A percentile compares a stretch with the other conserved stretches of the same genome.
Evolutionary conservation across 1,140 invertebrate genomes (phyloP).

Genomic region (Caenorhabditis inopinata): DNA sequence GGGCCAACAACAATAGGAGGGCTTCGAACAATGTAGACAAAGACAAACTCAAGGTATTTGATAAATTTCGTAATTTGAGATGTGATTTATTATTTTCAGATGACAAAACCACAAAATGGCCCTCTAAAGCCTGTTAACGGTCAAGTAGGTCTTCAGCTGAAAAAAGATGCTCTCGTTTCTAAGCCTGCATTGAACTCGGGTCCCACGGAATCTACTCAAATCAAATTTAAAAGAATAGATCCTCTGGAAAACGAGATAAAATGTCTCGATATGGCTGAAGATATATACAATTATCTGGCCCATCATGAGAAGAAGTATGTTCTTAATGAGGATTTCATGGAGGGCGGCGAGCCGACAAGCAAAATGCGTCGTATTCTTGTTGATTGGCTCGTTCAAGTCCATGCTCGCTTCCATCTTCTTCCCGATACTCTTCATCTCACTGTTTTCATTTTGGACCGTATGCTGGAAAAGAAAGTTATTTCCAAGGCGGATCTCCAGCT

Average conservation of each 20-base stretch:
- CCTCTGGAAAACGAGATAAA: not conserved
- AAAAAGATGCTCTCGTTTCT: not conserved
- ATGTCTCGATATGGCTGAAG: not conserved
- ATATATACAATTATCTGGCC: slow-evolving; percentile 35
- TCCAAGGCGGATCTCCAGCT: slow-evolving; percentile 39
- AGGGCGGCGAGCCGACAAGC: not conserved
- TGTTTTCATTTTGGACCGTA: slow-evolving; percentile 34
- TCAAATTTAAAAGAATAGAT: not conserved
- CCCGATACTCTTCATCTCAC: slow-evolving; percentile 44
- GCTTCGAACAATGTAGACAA: slow-evolving; percentile 15
- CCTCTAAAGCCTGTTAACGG: not conserved
- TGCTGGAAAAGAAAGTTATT: not conserved
- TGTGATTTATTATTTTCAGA: not conserved
- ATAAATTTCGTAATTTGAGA: not conserved
- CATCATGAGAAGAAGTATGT: slow-evolving; percentile 5
- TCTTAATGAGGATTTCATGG: not conserved
- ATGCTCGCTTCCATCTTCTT: slow-evolving; percentile 38
- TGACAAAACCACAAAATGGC: not conserved
- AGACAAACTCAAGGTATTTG: not conserved
- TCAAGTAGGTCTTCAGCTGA: too few relatives aligned
- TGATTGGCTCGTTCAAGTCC: slow-evolving; percentile 48
- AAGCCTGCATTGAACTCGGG: not conserved
- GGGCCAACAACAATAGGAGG: not conserved
- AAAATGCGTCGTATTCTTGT: slow-evolving; percentile 44
- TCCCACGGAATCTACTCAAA: not conserved